phyloP scores from a whole-genome alignment of 2,797 vertebrate genomes.

The Trematomus bernacchii region DNA sequence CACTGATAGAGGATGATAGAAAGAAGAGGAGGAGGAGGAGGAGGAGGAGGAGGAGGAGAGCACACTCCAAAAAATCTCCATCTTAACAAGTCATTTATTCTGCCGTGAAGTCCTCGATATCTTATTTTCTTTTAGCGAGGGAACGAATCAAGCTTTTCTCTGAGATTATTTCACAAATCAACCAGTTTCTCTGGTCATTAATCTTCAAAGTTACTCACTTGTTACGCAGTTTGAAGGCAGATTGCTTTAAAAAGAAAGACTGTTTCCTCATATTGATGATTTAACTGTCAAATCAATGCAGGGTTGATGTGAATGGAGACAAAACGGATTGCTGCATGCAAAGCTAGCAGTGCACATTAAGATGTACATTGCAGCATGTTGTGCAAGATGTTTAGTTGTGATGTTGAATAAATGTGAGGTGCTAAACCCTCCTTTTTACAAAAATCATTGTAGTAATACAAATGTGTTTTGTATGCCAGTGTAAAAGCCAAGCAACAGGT shows the following conservation, averaged over 20 bases:
- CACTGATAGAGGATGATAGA: slow-evolving; percentile 53
- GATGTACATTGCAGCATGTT: no score
- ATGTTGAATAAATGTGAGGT: no score
- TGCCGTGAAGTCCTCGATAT: slow-evolving; percentile 18
- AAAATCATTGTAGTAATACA: no score
- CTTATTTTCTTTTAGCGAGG: slow-evolving; percentile 27
- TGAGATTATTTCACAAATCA: background rate
- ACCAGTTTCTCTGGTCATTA: no score
- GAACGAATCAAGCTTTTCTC: slow-evolving; percentile 4
- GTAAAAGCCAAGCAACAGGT: no score
- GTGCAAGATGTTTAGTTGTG: no score
- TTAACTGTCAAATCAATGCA: background rate
- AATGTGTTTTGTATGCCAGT: no score
- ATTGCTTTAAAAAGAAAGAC: background rate
- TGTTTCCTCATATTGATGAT: background rate
- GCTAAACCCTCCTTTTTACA: no score
- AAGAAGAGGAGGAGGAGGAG: slow-evolving; percentile 18
- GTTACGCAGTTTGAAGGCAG: background rate
- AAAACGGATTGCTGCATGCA: background rate
- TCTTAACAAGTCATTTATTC: slow-evolving; percentile 22
- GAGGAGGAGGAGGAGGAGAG: slow-evolving; percentile 11
- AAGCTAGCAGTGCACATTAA: no score
- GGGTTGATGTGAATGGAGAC: no score
- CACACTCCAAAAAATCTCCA: slow-evolving; percentile 36
- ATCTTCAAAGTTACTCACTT: background rate